These are phyloP conservation scores for Saguinus imperator DNA, from an alignment of 2,113 vertebrate species.

Conservation along the genomic window DNA sequence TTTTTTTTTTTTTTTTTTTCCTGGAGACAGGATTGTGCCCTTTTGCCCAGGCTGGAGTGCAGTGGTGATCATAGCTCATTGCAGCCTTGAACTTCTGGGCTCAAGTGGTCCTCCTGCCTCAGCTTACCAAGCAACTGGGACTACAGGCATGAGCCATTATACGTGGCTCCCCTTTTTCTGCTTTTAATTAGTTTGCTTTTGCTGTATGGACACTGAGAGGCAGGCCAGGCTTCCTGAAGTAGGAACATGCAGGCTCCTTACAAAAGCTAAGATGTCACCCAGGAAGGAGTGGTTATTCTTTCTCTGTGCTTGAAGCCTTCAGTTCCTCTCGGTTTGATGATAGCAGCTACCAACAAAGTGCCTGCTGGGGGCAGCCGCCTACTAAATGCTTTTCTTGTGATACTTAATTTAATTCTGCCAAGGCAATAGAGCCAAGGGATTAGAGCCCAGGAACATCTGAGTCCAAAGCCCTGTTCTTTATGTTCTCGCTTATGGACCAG, in stretches of 20 bases:
- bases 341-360: background rate
- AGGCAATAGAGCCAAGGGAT: background rate
- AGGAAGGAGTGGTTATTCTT: background rate
- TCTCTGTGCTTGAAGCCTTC: background rate
- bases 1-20: background rate
- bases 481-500: background rate
- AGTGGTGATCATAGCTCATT: background rate
- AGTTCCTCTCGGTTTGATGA: background rate
- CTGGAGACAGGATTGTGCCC: background rate
- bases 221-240: background rate
- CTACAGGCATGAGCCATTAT: too few species aligned
- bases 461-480: background rate
- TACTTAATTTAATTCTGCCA: background rate
- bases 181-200: background rate
- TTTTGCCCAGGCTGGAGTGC: background rate
- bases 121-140: too few species aligned
- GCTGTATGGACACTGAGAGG: background rate
- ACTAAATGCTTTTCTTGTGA: accelerated
- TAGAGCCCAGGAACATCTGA: background rate
- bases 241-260: background rate
- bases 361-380: background rate
- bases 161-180: background rate
- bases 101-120: too few species aligned
- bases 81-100: too few species aligned
- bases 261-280: background rate